Evolutionary conservation across 2,888 invertebrate species (phyloP).

Genomic region (Yponomeuta evonymella): DNA sequence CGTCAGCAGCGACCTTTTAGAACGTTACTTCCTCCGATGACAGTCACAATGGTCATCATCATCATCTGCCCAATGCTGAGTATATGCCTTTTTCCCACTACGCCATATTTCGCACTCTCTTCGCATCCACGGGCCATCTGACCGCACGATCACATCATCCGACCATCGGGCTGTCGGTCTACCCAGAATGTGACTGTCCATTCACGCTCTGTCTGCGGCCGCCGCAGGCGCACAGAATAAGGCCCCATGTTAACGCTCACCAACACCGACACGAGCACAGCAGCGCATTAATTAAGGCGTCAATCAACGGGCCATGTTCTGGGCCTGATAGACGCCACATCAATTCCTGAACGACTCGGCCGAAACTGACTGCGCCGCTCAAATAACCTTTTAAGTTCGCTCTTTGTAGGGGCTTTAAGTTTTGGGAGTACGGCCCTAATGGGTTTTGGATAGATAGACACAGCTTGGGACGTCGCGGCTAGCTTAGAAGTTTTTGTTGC

Average conservation of each 20-base stretch:
- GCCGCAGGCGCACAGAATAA: background rate
- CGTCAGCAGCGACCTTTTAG: too few species aligned
- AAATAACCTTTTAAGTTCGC: conserved; percentile 1
- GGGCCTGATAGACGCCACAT: conserved; percentile 1
- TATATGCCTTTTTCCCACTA: background rate
- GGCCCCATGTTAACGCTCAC: background rate
- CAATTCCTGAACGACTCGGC: background rate
- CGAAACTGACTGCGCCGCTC: background rate
- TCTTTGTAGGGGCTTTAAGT: background rate
- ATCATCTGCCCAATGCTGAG: background rate
- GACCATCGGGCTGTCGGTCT: background rate
- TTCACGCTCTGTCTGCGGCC: background rate
- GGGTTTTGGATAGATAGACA: background rate
- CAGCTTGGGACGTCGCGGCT: background rate
- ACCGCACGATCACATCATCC: background rate
- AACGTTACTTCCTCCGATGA: too few species aligned
- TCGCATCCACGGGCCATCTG: background rate
- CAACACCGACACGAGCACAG: background rate
- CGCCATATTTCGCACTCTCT: background rate
- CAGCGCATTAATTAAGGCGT: background rate
- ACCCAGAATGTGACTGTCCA: background rate
- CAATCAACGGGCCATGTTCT: conserved; percentile 1
- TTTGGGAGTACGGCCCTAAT: background rate
- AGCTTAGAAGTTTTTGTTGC: too few species aligned
- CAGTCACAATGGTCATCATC: too few species aligned